These are phyloP conservation scores for Pipa parva DNA, from an alignment of 2,113 vertebrate genomes.

Conservation along the genomic window DNA sequence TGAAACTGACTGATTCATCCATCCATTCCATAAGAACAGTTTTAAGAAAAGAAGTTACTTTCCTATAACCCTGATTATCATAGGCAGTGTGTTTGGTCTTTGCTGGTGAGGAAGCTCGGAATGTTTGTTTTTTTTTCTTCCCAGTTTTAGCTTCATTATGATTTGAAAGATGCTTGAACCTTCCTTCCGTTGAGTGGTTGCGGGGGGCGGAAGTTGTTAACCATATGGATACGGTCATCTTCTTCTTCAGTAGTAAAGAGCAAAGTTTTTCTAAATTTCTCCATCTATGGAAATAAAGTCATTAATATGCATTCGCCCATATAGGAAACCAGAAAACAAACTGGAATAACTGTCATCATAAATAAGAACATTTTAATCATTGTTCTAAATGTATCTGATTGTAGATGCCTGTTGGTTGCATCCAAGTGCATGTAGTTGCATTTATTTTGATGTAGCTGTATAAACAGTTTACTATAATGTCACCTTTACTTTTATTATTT, in stretches of 20 bases:
- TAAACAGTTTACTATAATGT: no score
- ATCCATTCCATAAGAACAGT: no score
- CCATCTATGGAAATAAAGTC: slow-evolving; percentile 77
- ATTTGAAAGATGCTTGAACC: slow-evolving; percentile 82
- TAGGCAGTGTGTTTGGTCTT: slow-evolving; percentile 4
- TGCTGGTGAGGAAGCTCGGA: slow-evolving; percentile 10
- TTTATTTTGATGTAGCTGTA: no score
- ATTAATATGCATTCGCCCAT: no score
- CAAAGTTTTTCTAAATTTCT: slow-evolving; percentile 79
- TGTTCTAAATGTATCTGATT: no score
- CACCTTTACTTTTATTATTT: no score
- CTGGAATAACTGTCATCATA: background rate
- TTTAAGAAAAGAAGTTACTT: no score
- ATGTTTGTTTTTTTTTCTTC: background rate
- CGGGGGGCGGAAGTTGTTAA: slow-evolving; percentile 90
- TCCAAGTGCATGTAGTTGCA: no score
- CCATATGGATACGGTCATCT: slow-evolving; percentile 79
- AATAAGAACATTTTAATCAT: slow-evolving; percentile 2
- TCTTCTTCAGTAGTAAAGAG: slow-evolving; percentile 82
- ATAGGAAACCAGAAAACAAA: background rate
- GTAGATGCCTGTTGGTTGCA: no score
- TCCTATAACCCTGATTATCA: background rate
- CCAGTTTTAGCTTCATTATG: no score
- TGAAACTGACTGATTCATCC: no score
- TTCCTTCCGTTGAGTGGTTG: slow-evolving; percentile 86